These are phyloP conservation scores for Musca domestica DNA, from an alignment of 1,140 invertebrate species.

Conservation along the genomic window DNA sequence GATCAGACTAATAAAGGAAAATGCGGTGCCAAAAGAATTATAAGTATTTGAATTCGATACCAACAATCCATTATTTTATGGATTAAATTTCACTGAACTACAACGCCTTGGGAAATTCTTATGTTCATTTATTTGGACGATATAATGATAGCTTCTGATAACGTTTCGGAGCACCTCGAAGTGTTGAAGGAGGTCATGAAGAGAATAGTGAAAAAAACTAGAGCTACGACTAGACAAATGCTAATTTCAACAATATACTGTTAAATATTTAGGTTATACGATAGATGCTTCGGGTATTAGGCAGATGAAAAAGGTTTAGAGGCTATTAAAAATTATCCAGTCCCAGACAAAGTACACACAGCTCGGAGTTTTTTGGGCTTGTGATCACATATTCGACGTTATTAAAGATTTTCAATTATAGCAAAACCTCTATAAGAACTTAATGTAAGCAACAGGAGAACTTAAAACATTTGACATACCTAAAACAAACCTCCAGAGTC, in stretches of 20 bases:
- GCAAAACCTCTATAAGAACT: slow-evolving; percentile 35
- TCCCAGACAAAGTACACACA: no score
- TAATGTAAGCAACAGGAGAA: slow-evolving; percentile 29
- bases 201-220: background rate
- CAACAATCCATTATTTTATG: no score
- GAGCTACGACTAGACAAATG: slow-evolving; percentile 6
- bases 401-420: slow-evolving; percentile 32
- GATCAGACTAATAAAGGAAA: background rate
- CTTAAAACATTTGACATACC: slow-evolving; percentile 33
- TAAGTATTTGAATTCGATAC: no score
- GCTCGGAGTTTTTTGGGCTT: no score
- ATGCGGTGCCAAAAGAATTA: no score
- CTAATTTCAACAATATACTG: background rate
- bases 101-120: no score
- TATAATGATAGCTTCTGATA: background rate
- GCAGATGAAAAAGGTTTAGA: no score
- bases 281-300: slow-evolving; percentile 21
- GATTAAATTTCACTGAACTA: no score
- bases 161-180: background rate
- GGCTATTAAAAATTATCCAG: no score
- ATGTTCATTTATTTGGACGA: background rate
- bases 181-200: no score
- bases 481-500: slow-evolving; percentile 29
- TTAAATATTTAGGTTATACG: background rate
- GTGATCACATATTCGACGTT: no score